Evolutionary conservation across 2,113 vertebrate genomes (phyloP).

Genomic region (Noturus placidus): DNA sequence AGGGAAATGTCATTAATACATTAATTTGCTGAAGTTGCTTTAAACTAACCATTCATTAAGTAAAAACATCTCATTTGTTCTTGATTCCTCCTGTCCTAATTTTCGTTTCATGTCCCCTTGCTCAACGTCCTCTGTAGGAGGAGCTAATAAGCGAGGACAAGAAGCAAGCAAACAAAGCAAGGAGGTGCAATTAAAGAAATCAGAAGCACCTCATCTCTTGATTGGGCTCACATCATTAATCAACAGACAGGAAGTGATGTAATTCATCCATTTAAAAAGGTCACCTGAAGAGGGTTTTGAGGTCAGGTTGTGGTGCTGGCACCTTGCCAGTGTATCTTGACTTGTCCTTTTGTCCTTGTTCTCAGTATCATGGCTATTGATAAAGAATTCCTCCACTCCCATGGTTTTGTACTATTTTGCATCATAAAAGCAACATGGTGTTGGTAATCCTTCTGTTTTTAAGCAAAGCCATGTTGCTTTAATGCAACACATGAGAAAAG

Average conservation of each 20-base stretch:
- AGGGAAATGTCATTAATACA: too few relatives aligned
- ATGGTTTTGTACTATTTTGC: slow-evolving; percentile 5
- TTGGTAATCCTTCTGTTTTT: slow-evolving; percentile 7
- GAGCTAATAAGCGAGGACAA: not conserved
- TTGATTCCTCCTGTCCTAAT: not conserved
- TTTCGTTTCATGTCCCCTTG: not conserved
- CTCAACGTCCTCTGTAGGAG: not conserved
- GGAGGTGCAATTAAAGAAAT: slow-evolving; percentile 11
- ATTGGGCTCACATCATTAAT: slow-evolving; percentile 51
- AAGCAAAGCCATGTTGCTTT: slow-evolving; percentile 28
- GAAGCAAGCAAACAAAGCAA: not conserved
- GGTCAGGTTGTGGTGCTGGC: slow-evolving; percentile 37
- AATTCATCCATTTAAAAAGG: slow-evolving; percentile 45
- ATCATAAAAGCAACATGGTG: slow-evolving; percentile 22
- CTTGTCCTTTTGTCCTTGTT: not conserved
- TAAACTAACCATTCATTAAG: not conserved
- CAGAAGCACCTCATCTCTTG: slow-evolving; percentile 17
- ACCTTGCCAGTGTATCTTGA: slow-evolving; percentile 19
- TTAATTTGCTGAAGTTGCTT: not conserved
- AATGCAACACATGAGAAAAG: slow-evolving; percentile 10
- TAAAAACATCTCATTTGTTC: not conserved
- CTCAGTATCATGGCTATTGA: slow-evolving; percentile 37
- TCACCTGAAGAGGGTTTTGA: slow-evolving; percentile 55
- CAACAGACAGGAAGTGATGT: slow-evolving; percentile 50
- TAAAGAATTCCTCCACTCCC: slow-evolving; percentile 15